phyloP scores from a whole-genome alignment of 2,797 vertebrate species.

The Danio jaintianensis region DNA sequence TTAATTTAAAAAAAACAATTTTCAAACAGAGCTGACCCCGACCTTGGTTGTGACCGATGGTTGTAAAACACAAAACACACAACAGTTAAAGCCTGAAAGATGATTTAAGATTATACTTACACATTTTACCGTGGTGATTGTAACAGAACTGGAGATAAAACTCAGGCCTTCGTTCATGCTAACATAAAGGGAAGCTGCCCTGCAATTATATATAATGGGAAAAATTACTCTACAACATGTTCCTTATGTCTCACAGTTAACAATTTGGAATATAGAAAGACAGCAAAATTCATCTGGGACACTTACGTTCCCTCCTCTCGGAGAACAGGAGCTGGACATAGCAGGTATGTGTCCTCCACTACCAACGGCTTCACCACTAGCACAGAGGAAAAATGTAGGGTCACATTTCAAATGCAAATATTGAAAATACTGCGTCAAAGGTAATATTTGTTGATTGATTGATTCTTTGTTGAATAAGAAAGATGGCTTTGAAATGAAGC shows the following conservation, averaged over 20 bases:
- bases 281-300: background rate
- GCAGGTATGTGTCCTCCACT: constrained; percentile 94
- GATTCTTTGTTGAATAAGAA: no score
- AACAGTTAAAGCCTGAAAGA: background rate
- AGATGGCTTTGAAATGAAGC: no score
- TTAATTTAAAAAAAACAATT: no score
- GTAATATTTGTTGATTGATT: no score
- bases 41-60: background rate
- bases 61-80: background rate
- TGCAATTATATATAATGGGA: constrained; percentile 65
- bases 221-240: background rate
- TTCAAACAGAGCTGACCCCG: no score
- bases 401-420: constrained; percentile 31
- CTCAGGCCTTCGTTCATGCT: constrained; percentile 98
- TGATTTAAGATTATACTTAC: constrained; percentile 81
- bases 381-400: constrained; percentile 45
- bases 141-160: constrained; percentile 98
- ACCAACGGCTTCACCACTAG: constrained; percentile 92
- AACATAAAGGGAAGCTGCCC: constrained; percentile 95
- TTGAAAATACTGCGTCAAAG: background rate
- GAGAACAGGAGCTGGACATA: constrained; percentile 93
- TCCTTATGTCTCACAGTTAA: background rate
- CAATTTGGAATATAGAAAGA: background rate
- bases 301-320: constrained; percentile 95
- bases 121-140: constrained; percentile 95